Conservation (phyloP, 2,113 vertebrate species). For the Galbula dea region DNA sequence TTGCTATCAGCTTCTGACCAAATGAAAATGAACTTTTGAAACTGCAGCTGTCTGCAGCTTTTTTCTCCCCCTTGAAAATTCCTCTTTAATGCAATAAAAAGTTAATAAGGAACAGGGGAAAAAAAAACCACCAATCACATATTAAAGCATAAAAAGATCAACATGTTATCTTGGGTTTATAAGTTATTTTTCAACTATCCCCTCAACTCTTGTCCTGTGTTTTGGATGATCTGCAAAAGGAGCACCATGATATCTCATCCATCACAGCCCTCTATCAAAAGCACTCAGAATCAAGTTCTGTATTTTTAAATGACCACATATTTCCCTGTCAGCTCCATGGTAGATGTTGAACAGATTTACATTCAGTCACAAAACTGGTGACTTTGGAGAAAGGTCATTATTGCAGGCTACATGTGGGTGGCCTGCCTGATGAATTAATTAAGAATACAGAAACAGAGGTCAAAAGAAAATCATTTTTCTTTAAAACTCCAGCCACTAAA, state of each 20-base stretch:
- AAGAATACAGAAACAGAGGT: slow-evolving; percentile 70
- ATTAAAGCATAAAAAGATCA: neutral
- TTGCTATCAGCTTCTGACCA: slow-evolving; percentile 4
- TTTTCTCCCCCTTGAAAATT: neutral
- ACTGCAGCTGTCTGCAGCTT: neutral
- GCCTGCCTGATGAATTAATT: slow-evolving; percentile 67
- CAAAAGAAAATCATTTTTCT: slow-evolving; percentile 72
- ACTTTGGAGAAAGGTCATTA: slow-evolving; percentile 47
- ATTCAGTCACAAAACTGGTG: slow-evolving; percentile 18
- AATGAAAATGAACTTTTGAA: slow-evolving; percentile 42
- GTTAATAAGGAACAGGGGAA: slow-evolving; percentile 23
- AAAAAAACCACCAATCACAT: neutral
- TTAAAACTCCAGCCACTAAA: slow-evolving; percentile 70
- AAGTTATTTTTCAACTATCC: neutral
- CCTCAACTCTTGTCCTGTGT: neutral
- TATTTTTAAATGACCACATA: slow-evolving; percentile 19
- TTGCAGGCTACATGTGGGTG: slow-evolving; percentile 67
- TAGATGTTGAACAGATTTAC: slow-evolving; percentile 54
- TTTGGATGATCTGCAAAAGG: neutral
- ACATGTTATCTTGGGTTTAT: neutral
- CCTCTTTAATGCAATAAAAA: slow-evolving; percentile 60
- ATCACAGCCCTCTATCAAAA: neutral
- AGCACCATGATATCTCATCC: neutral
- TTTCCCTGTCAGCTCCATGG: slow-evolving; percentile 29
- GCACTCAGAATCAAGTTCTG: neutral